Conservation (phyloP, 2,888 invertebrate genomes). For the Parascotia fuliginaria region DNA sequence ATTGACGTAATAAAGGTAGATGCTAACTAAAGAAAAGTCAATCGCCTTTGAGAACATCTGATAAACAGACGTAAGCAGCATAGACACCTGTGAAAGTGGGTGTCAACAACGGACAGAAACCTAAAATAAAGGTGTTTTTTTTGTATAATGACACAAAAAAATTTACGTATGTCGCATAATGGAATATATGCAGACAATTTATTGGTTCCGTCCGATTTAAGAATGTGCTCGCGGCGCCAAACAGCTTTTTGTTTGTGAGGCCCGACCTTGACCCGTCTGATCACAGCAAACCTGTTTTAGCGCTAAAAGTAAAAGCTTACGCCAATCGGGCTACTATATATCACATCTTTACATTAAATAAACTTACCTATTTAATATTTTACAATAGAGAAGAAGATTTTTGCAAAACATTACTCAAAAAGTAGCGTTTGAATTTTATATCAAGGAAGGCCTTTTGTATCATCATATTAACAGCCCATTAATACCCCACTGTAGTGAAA, state of each 20-base stretch:
- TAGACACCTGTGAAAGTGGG: conserved; percentile 55
- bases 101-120: conserved; percentile 32
- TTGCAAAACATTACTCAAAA: neutral
- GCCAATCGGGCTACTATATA: conserved; percentile 53
- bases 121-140: conserved; percentile 58
- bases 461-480: neutral
- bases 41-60: conserved; percentile 46
- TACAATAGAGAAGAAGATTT: neutral
- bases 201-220: conserved; percentile 61
- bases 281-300: conserved; percentile 70
- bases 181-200: conserved; percentile 60
- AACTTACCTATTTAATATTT: conserved; percentile 7
- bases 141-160: conserved; percentile 42
- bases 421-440: neutral
- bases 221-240: conserved; percentile 67
- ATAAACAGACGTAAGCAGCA: conserved; percentile 36
- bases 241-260: conserved; percentile 69
- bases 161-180: conserved; percentile 44
- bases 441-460: neutral
- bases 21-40: conserved; percentile 25
- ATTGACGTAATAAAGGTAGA: conserved; percentile 24
- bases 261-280: conserved; percentile 75
- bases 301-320: conserved; percentile 78
- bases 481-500: too few relatives aligned
- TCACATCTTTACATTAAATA: conserved; percentile 10